A percentile compares a stretch with the other conserved stretches of the same genome.
These are phyloP conservation scores for Camponotus vicinus DNA, from an alignment of 1,140 invertebrate genomes.

Conservation along the genomic window DNA sequence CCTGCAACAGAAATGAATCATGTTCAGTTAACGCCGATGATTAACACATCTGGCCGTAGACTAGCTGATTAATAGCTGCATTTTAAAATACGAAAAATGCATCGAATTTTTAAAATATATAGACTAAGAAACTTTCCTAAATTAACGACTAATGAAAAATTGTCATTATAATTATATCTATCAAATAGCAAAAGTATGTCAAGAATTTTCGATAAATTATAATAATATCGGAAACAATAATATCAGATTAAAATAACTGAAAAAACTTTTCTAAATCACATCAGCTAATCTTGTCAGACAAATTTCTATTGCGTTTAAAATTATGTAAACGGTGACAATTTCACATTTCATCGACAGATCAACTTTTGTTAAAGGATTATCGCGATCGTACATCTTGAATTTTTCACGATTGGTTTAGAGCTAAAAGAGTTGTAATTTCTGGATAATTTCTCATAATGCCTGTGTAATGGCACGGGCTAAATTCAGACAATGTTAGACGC, in stretches of 20 bases:
- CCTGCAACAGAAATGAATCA: constrained; percentile 86
- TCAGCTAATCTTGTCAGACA: not conserved
- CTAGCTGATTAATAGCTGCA: not conserved
- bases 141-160: not conserved
- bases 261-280: not conserved
- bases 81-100: not conserved
- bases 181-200: not conserved
- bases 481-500: constrained; percentile 7
- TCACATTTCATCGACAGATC: not conserved
- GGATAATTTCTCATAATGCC: not conserved
- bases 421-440: not conserved
- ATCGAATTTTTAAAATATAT: not conserved
- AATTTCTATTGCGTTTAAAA: not conserved
- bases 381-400: not conserved
- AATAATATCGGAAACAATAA: not conserved
- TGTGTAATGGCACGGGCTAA: not conserved
- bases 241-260: not conserved
- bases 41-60: not conserved
- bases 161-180: not conserved
- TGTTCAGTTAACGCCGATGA: not conserved
- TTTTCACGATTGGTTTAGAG: not conserved
- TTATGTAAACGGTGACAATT: not conserved
- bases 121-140: not conserved
- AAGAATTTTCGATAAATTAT: not conserved
- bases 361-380: not conserved